Evolutionary conservation across 1,140 invertebrate genomes (phyloP).

Genomic region (Apis cerana): DNA sequence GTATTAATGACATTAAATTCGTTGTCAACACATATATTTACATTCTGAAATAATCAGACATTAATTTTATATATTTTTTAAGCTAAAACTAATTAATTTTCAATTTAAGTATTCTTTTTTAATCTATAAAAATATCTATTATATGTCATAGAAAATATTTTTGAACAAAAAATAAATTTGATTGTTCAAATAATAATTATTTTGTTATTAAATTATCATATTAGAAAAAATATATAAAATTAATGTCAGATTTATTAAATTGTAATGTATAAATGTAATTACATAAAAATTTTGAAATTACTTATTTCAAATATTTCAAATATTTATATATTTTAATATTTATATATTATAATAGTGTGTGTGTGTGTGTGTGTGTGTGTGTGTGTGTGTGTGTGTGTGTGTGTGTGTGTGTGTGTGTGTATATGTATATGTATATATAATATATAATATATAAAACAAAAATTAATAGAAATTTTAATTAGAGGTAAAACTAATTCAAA

Average conservation of each 20-base stretch:
- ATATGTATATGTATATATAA: no score
- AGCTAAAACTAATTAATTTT: slow-evolving; percentile 2
- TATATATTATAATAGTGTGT: no score
- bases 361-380: no score
- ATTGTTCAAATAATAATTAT: slow-evolving; percentile 27
- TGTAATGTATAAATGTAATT: not conserved
- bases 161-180: slow-evolving; percentile 8
- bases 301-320: no score
- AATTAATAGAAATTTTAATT: not conserved
- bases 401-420: no score
- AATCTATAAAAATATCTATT: slow-evolving; percentile 34
- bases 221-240: not conserved
- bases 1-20: slow-evolving; percentile 18
- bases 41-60: slow-evolving; percentile 3
- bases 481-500: no score
- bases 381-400: no score
- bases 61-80: no score
- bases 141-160: slow-evolving; percentile 1
- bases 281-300: not conserved
- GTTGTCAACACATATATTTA: slow-evolving; percentile 48
- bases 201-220: no score
- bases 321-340: no score
- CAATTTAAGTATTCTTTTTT: not conserved
- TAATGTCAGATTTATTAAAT: not conserved
- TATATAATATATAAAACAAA: no score